Evolutionary conservation across 2,113 vertebrate genomes (phyloP).

Genomic region (Neodontobutis hainanensis): DNA sequence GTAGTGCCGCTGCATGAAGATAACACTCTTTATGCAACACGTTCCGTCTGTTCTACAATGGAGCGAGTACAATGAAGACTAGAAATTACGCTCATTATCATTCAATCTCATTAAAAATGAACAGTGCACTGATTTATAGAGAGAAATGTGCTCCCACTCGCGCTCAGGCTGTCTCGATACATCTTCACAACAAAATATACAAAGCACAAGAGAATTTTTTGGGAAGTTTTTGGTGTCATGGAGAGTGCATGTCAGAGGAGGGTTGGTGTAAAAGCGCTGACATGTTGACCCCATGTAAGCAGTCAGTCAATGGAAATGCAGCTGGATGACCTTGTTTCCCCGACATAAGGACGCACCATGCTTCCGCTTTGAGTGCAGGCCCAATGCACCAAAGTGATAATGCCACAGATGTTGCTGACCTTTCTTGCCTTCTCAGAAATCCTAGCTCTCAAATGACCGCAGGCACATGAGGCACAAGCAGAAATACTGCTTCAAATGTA

Average conservation of each 20-base stretch:
- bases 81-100: conserved; percentile 40
- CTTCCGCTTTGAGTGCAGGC: conserved; percentile 20
- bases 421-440: conserved; percentile 17
- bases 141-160: conserved; percentile 29
- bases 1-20: conserved; percentile 1
- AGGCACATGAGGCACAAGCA: not conserved
- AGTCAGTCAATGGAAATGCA: conserved; percentile 27
- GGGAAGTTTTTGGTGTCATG: not conserved
- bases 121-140: conserved; percentile 22
- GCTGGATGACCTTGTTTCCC: conserved; percentile 18
- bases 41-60: conserved; percentile 43
- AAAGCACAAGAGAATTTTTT: not conserved
- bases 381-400: conserved; percentile 20
- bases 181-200: conserved; percentile 6
- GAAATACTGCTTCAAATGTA: not conserved
- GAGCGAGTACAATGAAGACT: conserved; percentile 25
- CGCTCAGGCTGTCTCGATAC: not conserved
- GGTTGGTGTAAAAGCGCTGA: conserved; percentile 2
- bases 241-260: conserved; percentile 24
- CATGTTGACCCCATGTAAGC: conserved; percentile 22
- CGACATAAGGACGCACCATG: conserved; percentile 2
- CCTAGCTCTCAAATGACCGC: not conserved
- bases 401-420: conserved; percentile 31
- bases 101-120: conserved; percentile 40
- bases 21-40: conserved; percentile 27